phyloP scores from a whole-genome alignment of 2,113 vertebrate species.

The Proteles cristata region DNA sequence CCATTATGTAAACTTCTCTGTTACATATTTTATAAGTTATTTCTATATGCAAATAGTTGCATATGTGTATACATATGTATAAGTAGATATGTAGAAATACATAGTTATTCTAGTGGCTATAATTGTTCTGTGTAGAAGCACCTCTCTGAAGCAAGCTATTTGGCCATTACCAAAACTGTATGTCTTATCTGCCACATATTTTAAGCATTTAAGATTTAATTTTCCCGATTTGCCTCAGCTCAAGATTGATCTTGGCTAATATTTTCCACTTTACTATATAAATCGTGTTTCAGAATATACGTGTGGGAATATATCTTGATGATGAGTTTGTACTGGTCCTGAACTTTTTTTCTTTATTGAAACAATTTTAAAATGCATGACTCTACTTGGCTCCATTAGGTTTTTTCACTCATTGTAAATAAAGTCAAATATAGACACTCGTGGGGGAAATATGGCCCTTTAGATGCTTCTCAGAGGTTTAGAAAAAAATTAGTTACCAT shows the following conservation, averaged over 20 bases:
- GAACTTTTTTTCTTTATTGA: background rate
- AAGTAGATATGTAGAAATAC: background rate
- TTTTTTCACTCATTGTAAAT: slow-evolving; percentile 70
- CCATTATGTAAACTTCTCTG: background rate
- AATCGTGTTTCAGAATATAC: background rate
- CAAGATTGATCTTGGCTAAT: background rate
- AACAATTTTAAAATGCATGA: slow-evolving; percentile 51
- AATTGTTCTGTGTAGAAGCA: background rate
- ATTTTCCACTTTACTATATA: background rate
- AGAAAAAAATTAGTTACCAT: slow-evolving; percentile 55
- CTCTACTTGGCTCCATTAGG: slow-evolving; percentile 27
- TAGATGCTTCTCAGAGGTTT: slow-evolving; percentile 53
- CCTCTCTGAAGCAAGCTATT: background rate
- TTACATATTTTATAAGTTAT: background rate
- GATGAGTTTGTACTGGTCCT: background rate
- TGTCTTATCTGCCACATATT: background rate
- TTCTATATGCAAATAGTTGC: background rate
- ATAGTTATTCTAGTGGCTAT: background rate
- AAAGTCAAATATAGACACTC: slow-evolving; percentile 66
- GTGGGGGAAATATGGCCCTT: slow-evolving; percentile 50
- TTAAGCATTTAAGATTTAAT: slow-evolving; percentile 48
- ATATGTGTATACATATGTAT: background rate
- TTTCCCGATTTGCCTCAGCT: background rate
- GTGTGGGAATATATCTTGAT: background rate
- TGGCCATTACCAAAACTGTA: background rate